Evolutionary conservation across 2,113 vertebrate genomes (phyloP).

Genomic region (Oenanthe oenanthe): DNA sequence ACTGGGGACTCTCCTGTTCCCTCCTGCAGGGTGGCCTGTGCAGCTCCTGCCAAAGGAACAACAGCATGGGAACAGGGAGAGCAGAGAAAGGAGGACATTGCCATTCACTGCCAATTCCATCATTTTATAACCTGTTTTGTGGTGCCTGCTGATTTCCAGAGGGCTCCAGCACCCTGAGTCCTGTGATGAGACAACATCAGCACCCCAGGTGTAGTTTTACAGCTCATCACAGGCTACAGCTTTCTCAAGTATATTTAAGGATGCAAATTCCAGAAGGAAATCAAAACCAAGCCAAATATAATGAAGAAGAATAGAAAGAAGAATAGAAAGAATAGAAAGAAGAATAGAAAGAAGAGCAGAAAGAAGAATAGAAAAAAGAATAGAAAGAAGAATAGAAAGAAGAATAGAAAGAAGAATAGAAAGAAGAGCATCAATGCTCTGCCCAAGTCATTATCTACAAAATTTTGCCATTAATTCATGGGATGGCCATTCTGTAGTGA

Average conservation of each 20-base stretch:
- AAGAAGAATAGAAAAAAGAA: too few relatives aligned
- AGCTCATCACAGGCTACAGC: background rate
- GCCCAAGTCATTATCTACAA: background rate
- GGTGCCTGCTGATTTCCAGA: background rate
- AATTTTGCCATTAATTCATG: background rate
- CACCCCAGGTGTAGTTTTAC: background rate
- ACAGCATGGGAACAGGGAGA: background rate
- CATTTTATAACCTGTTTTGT: background rate
- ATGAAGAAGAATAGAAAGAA: background rate
- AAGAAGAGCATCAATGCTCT: accelerated
- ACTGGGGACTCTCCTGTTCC: background rate
- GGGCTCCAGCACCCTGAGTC: background rate
- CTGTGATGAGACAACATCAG: background rate
- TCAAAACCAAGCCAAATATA: background rate
- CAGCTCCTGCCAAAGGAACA: background rate
- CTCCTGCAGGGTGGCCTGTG: background rate
- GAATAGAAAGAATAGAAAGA: too few relatives aligned
- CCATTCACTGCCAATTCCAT: background rate
- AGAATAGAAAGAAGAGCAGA: too few relatives aligned
- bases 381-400: background rate
- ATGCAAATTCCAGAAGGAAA: background rate
- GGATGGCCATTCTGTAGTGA: background rate
- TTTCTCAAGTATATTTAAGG: background rate
- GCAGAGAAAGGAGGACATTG: accelerated
- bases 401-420: too few relatives aligned